phyloP scores from a whole-genome alignment of 2,888 invertebrate genomes.

The Eupithecia insigniata region DNA sequence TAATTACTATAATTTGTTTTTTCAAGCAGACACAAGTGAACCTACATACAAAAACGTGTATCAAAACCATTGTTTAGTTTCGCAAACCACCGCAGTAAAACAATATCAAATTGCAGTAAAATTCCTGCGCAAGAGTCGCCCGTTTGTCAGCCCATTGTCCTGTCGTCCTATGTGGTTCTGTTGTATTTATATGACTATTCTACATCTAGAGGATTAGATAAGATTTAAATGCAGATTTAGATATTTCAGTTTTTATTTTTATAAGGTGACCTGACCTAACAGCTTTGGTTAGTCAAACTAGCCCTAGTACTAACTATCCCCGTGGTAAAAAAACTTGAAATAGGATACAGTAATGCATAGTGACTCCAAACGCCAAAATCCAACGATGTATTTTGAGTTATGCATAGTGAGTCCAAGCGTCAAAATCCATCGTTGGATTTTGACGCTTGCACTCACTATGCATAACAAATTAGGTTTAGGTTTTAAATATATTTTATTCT shows the following conservation, averaged over 20 bases:
- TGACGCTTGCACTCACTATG: no score
- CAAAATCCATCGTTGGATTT: no score
- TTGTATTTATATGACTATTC: slow-evolving; percentile 23
- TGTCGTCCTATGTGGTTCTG: slow-evolving; percentile 33
- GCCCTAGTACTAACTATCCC: no score
- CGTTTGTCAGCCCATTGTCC: slow-evolving; percentile 43
- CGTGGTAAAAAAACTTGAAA: background rate
- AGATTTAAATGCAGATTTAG: slow-evolving; percentile 14
- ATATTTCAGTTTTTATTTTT: background rate
- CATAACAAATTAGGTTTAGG: no score
- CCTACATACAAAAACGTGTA: background rate
- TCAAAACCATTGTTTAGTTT: slow-evolving; percentile 3
- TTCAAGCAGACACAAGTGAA: background rate
- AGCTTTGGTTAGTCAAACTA: no score
- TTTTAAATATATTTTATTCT: no score
- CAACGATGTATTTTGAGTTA: no score
- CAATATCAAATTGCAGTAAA: slow-evolving; percentile 29
- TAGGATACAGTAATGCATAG: no score
- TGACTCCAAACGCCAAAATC: no score
- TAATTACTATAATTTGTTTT: background rate
- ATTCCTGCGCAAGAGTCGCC: slow-evolving; percentile 18
- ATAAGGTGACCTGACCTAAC: background rate
- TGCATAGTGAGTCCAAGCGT: no score
- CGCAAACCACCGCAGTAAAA: slow-evolving; percentile 17
- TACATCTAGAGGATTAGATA: slow-evolving; percentile 23